These are phyloP conservation scores for Anneissia japonica DNA, from an alignment of 35 echinoderm and acorn worm genomes.

Conservation along the genomic window DNA sequence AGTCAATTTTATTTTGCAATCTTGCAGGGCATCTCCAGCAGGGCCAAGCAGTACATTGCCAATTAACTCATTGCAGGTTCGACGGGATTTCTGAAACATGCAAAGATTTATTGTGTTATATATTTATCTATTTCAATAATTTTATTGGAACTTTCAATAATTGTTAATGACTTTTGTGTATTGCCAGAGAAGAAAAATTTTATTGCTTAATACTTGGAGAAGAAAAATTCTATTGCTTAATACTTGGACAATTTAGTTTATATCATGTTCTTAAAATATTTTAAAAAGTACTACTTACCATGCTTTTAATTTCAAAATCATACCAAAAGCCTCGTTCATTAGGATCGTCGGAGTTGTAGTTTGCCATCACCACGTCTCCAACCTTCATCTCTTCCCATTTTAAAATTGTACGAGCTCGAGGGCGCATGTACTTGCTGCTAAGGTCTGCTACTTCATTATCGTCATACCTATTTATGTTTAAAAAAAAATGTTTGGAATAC, in stretches of 20 bases:
- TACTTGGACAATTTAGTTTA: no score
- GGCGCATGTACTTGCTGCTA: conserved; percentile 57
- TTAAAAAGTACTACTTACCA: conserved; percentile 49
- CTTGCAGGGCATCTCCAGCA: conserved; percentile 47
- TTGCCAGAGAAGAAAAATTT: no score
- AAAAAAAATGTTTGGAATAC: no score
- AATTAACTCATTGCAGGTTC: conserved; percentile 66
- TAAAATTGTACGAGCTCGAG: conserved; percentile 54
- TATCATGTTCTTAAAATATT: no score
- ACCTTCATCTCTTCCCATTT: conserved; percentile 48
- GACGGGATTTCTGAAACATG: conserved; percentile 50
- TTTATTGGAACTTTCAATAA: no score
- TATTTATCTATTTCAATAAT: no score
- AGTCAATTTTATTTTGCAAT: conserved; percentile 60
- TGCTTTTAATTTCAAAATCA: conserved; percentile 63
- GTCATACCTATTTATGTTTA: conserved; percentile 53
- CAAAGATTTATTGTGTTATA: no score
- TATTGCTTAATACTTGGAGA: no score
- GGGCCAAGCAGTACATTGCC: conserved; percentile 70
- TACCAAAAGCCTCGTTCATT: conserved; percentile 90
- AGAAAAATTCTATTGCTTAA: no score
- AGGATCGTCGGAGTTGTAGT: conserved; percentile 95
- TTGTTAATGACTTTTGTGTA: no score
- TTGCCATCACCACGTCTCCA: conserved; percentile 79
- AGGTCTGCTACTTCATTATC: conserved; percentile 76